phyloP scores from a whole-genome alignment of 2,113 vertebrate genomes.

The Callipepla californica region DNA sequence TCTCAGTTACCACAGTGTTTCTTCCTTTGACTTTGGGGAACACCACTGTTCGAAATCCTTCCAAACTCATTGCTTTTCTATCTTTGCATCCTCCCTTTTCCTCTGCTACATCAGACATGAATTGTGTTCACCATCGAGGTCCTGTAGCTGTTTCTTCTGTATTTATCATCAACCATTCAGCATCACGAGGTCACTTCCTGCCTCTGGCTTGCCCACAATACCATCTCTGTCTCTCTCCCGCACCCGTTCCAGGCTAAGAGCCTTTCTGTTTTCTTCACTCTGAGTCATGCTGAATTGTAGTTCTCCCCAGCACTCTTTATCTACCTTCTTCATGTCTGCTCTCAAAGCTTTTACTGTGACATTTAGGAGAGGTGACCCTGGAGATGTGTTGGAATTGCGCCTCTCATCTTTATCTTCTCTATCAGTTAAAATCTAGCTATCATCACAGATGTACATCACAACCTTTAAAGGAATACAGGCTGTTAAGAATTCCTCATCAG shows the following conservation, averaged over 20 bases:
- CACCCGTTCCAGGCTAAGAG: neutral
- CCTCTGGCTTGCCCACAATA: accelerated
- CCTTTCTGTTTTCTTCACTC: neutral
- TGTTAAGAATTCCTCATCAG: neutral
- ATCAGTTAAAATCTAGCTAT: neutral
- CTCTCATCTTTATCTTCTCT: neutral
- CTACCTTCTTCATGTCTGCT: neutral
- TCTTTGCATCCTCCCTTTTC: neutral
- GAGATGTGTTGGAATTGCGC: neutral
- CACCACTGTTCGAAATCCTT: neutral
- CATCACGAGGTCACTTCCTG: neutral
- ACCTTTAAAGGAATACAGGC: neutral
- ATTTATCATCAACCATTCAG: neutral
- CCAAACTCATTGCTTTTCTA: neutral
- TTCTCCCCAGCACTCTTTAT: neutral
- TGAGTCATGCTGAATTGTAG: neutral
- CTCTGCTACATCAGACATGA: neutral
- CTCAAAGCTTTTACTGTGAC: neutral
- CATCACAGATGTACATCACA: neutral
- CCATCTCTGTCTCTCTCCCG: neutral
- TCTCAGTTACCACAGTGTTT: neutral
- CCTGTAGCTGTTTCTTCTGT: neutral
- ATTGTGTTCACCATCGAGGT: neutral
- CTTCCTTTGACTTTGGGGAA: neutral
- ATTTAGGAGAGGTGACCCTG: neutral